These are phyloP conservation scores for Rhinoderma darwinii DNA, from an alignment of 2,113 vertebrate species.

Conservation along the genomic window DNA sequence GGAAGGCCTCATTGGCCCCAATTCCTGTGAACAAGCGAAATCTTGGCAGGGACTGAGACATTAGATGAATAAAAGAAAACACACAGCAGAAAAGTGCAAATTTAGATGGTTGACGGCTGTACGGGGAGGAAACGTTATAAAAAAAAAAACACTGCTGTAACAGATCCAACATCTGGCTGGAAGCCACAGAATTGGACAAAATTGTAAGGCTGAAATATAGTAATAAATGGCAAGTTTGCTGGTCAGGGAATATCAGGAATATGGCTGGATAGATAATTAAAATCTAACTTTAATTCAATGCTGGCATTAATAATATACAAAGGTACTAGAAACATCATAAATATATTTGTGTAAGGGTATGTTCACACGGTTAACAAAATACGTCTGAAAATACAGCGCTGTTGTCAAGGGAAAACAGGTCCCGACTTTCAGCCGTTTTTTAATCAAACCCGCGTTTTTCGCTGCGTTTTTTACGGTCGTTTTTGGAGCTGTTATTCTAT, in stretches of 20 bases:
- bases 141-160: constrained; percentile 49
- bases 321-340: too few species aligned
- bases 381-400: too few species aligned
- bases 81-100: constrained; percentile 60
- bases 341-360: too few species aligned
- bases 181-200: constrained; percentile 31
- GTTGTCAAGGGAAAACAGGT: too few species aligned
- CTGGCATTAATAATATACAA: not conserved
- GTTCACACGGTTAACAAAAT: too few species aligned
- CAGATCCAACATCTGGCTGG: constrained; percentile 51
- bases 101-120: constrained; percentile 51
- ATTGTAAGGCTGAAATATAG: constrained; percentile 7
- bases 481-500: too few species aligned
- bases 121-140: constrained; percentile 46
- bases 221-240: constrained; percentile 23
- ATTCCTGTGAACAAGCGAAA: constrained; percentile 59
- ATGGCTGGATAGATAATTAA: not conserved
- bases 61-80: constrained; percentile 57
- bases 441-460: too few species aligned
- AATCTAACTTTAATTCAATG: not conserved
- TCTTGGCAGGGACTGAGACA: constrained; percentile 50
- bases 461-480: too few species aligned
- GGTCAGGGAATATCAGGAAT: not conserved
- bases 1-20: constrained; percentile 56
- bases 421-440: too few species aligned